phyloP scores from a whole-genome alignment of 2,113 vertebrate species.

The Chiloscyllium plagiosum region DNA sequence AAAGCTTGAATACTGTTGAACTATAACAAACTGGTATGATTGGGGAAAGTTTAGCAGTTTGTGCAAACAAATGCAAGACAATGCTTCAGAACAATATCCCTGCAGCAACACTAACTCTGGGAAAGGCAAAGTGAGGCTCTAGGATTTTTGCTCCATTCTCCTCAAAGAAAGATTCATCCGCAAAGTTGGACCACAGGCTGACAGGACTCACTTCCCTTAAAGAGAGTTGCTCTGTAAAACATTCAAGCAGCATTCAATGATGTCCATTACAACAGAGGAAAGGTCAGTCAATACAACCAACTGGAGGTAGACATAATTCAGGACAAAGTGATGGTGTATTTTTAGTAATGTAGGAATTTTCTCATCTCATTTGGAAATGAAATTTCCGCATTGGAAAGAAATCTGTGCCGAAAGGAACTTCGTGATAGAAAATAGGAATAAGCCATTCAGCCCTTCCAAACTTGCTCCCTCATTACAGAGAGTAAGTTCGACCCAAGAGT shows the following conservation, averaged over 20 bases:
- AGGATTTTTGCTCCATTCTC: not conserved
- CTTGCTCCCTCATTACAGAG: too few relatives aligned
- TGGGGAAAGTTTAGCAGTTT: not conserved
- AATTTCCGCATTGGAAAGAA: not conserved
- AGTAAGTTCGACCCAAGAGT: too few relatives aligned
- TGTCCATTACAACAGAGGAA: not conserved
- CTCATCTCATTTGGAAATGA: too few relatives aligned
- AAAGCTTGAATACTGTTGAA: not conserved
- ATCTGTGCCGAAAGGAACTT: too few relatives aligned
- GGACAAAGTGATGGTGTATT: not conserved
- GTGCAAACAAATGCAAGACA: not conserved
- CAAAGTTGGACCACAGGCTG: not conserved
- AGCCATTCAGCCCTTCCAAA: too few relatives aligned
- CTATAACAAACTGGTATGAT: too few relatives aligned
- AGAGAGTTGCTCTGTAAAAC: not conserved
- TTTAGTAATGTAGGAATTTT: not conserved
- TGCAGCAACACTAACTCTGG: not conserved
- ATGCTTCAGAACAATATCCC: not conserved
- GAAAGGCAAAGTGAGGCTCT: not conserved
- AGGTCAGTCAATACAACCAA: not conserved
- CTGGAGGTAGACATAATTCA: not conserved
- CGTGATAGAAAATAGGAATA: too few relatives aligned
- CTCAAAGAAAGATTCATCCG: too few relatives aligned
- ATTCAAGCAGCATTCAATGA: not conserved
- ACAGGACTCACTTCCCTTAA: not conserved